Evolutionary conservation across 2,888 invertebrate genomes (phyloP).

Genomic region (Limnephilus marmoratus): DNA sequence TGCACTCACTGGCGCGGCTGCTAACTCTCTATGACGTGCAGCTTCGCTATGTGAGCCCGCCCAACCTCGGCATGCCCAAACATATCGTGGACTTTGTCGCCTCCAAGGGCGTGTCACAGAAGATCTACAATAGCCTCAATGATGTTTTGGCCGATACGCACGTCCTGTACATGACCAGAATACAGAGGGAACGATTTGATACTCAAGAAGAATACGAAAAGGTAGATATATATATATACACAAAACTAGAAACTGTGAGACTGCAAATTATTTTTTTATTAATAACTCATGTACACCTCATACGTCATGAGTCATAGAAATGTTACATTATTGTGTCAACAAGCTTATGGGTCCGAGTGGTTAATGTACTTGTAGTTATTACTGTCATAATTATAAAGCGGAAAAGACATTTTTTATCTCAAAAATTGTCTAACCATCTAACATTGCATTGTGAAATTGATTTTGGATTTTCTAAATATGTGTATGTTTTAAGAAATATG

Average conservation of each 20-base stretch:
- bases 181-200: constrained; percentile 95
- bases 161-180: constrained; percentile 98
- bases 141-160: constrained; percentile 95
- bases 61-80: constrained; percentile 93
- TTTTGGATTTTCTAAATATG: too few species aligned
- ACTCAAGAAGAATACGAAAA: constrained; percentile 90
- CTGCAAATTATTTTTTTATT: not conserved
- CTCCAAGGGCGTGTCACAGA: constrained; percentile 88
- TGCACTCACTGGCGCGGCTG: constrained; percentile 96
- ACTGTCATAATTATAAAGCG: not conserved
- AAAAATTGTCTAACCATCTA: not conserved
- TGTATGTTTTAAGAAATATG: too few species aligned
- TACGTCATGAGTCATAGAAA: too few species aligned
- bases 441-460: not conserved
- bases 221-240: constrained; percentile 74
- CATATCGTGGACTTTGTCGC: constrained; percentile 88
- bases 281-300: too few species aligned
- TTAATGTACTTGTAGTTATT: too few species aligned
- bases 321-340: too few species aligned
- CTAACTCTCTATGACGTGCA: constrained; percentile 96
- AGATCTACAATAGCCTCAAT: constrained; percentile 85
- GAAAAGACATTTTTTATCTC: not conserved
- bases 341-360: too few species aligned
- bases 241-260: not conserved
- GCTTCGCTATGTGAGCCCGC: constrained; percentile 93